phyloP scores from a whole-genome alignment of 2,113 vertebrate species.

The Lepus timidus region DNA sequence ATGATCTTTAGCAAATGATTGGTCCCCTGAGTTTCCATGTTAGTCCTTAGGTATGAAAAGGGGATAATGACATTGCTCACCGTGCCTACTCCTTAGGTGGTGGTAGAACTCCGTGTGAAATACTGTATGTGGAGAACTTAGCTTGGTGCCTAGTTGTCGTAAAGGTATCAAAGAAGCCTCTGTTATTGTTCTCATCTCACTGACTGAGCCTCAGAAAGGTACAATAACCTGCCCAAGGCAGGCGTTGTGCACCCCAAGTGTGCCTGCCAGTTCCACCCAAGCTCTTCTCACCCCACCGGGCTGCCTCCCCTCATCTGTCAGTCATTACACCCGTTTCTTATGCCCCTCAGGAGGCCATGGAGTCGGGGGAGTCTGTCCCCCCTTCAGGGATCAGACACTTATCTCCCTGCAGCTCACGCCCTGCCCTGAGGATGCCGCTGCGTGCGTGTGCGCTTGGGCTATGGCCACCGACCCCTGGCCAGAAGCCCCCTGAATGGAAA shows the following conservation, averaged over 20 bases:
- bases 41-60: background rate
- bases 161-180: background rate
- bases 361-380: background rate
- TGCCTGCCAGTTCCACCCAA: background rate
- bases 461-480: background rate
- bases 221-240: background rate
- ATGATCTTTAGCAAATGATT: background rate
- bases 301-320: background rate
- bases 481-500: slow-evolving; percentile 67
- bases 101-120: background rate
- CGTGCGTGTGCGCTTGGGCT: background rate
- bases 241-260: background rate
- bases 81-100: background rate
- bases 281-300: background rate
- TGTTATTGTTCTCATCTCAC: no score
- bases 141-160: background rate
- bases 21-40: background rate
- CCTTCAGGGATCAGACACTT: slow-evolving; percentile 38
- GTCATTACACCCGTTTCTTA: background rate
- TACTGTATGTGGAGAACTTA: background rate
- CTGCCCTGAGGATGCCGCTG: accelerated
- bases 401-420: background rate
- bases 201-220: background rate
- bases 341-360: background rate
- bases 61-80: background rate